phyloP scores from a whole-genome alignment of 1,140 invertebrate genomes.

The Drosophila sp. region DNA sequence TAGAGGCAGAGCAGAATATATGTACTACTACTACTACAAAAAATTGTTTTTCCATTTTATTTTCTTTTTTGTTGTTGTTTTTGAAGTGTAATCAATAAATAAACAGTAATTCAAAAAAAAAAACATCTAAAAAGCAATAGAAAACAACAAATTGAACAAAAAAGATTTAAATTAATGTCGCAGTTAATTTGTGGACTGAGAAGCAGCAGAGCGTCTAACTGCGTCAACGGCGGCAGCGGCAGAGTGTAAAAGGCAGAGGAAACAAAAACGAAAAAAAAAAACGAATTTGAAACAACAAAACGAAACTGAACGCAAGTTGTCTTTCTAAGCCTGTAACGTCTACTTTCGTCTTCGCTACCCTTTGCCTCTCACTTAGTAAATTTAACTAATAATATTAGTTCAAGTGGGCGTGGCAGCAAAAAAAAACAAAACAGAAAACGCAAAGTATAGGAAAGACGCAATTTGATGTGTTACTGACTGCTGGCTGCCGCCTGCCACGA shows the following conservation, averaged over 20 bases:
- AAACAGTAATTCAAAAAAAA: constrained; percentile 25
- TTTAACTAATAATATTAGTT: constrained; percentile 6
- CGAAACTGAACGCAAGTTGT: constrained; percentile 52
- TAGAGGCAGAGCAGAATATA: not conserved
- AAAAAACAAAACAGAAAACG: constrained; percentile 24
- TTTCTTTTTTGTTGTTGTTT: constrained; percentile 40
- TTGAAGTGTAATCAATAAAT: constrained; percentile 39
- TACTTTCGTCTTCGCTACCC: not conserved
- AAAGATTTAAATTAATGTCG: constrained; percentile 66
- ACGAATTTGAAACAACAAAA: constrained; percentile 64
- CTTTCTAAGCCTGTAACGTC: constrained; percentile 48
- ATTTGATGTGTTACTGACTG: constrained; percentile 65
- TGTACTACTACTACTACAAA: constrained; percentile 27
- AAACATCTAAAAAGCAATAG: constrained; percentile 24
- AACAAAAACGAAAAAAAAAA: constrained; percentile 18
- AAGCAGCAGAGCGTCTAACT: constrained; percentile 41
- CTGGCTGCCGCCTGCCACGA: constrained; percentile 56
- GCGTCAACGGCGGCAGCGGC: constrained; percentile 48
- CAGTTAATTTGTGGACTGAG: constrained; percentile 75
- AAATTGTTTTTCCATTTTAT: constrained; percentile 30
- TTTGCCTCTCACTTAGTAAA: not conserved
- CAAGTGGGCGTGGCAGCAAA: constrained; percentile 54
- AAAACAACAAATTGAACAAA: constrained; percentile 33
- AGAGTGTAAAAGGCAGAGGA: constrained; percentile 39
- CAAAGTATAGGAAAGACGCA: constrained; percentile 52